Evolutionary conservation across 2,113 vertebrate genomes (phyloP), one percentile per base, ranked within the genome.

Genomic region (Sterrhoptilus dennistouni): DNA sequence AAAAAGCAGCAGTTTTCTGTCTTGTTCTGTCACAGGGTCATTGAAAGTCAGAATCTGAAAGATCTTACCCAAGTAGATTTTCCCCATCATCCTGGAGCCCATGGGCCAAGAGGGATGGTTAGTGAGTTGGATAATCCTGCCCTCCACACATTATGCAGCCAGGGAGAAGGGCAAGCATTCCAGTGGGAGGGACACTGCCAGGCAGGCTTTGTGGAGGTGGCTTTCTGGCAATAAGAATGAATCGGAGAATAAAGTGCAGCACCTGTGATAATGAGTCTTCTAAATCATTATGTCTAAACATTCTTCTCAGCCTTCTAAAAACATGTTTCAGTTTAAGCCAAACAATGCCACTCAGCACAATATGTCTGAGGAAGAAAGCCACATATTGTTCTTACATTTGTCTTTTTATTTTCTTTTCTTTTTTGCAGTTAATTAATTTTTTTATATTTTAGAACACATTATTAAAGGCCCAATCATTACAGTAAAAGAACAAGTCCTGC

Each of bases 31-130:
- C 57, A 78, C 69, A 90, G 86, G 88, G 96, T 95, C 95, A 92
- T 60, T 84, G 93, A 95, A 94, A 96, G 94, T 94, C 96, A 93
- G 83, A 96, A 82, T 92, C 83, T 29, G 72, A 96, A 96, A 83
- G 85, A 92, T 71, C 92, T 95, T 59, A 86, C 35, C 83, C 88
- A 49, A 60, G 78, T 69, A 76, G 95, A 65, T 92, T 96, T 93
- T 68, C 20, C 45, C 8, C 56, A 95, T 91, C 88, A 94, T 89
- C 44, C 54, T 35, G 60, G 83, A 94, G 86, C 66, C 2, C 5
- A 27, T 85, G 78, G 94, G 74, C 78, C 18, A 4, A 63, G 65
- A 89, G 83, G 71, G 71, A 87, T 75, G 79, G 72, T 90, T 92
- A 96, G 83, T 0, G 3, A 96, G 90, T 65, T 14, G 3, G 72